Evolutionary conservation across 2,113 vertebrate species (phyloP), one percentile per base, ranked within the genome.

Genomic region (Puffinus mauretanicus): DNA sequence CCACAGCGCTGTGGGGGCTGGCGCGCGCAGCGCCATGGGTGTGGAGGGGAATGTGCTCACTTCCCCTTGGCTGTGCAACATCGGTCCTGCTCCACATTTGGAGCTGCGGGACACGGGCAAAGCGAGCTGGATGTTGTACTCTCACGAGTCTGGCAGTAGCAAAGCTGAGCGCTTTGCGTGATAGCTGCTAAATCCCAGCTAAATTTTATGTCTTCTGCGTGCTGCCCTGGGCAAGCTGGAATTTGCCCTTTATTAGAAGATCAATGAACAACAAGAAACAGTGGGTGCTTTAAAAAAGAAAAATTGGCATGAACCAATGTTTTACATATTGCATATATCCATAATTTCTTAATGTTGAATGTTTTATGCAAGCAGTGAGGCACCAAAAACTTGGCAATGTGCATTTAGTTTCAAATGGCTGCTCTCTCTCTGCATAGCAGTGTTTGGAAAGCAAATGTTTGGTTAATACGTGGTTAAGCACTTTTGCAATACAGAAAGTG

Each of bases 401-500:
- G 30, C 64, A 5, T 47, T 90, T 51, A 84, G 70, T 92, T 93
- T 91, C 89, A 96, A 92, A 95, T 95, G 88, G 49, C 83, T 67
- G 60, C 52, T n/a, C 9, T 10, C 61, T 62, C 51, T 94, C 73
- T 94, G 40, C 85, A 55, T 22, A 84, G 85, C 10, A 47, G 64
- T 86, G 55, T 96, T 97, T 97, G 94, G 67, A 97, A 94, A 96
- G 95, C 81, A 97, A 96, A 97, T 90, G 75, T 97, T 97, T 93
- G 90, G 90, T 96, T 96, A 96, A 86, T 94, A 93, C 0, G 61
- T 92, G 95, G 94, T 95, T 96, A 94, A 96, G 86, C 87, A 87
- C 87, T 95, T 95, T 47, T 93, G 90, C 95, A 94, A 79, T 82
- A 86, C 72, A 86, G 87, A 75, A 80, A 77, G 49, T 81, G 69